Percentiles rank a stretch among this genome's conserved stretches.
Conservation (phyloP, 2,888 invertebrate genomes). For the Piscicola geometra region DNA sequence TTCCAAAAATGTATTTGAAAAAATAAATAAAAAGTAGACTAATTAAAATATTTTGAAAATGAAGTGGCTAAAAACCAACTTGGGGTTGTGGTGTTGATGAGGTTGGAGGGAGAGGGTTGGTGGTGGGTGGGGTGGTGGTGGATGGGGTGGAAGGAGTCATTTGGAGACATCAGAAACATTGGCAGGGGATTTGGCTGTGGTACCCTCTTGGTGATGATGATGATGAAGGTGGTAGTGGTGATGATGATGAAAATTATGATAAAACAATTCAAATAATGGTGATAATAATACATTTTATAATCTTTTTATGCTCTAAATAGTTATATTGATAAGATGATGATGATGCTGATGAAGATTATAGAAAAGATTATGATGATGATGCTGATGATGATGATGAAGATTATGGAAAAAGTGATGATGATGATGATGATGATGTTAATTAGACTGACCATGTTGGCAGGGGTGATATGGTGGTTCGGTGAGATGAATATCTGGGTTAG, state of each 20-base stretch:
- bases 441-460: neutral
- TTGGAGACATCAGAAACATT: neutral
- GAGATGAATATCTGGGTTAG: constrained; percentile 84
- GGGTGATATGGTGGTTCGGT: constrained; percentile 56
- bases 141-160: neutral
- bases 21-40: too few species aligned
- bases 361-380: neutral
- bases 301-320: too few species aligned
- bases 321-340: neutral
- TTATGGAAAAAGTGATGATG: neutral
- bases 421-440: neutral
- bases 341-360: neutral
- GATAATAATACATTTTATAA: neutral
- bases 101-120: neutral
- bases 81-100: neutral
- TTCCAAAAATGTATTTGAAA: too few species aligned
- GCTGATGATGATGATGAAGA: neutral
- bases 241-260: constrained; percentile 14
- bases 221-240: neutral
- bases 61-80: too few species aligned
- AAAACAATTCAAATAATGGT: neutral
- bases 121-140: neutral
- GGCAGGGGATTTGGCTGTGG: neutral
- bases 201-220: neutral
- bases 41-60: too few species aligned